Evolutionary conservation across 2,113 vertebrate species (phyloP).

Genomic region (Dissostichus mawsoni): DNA sequence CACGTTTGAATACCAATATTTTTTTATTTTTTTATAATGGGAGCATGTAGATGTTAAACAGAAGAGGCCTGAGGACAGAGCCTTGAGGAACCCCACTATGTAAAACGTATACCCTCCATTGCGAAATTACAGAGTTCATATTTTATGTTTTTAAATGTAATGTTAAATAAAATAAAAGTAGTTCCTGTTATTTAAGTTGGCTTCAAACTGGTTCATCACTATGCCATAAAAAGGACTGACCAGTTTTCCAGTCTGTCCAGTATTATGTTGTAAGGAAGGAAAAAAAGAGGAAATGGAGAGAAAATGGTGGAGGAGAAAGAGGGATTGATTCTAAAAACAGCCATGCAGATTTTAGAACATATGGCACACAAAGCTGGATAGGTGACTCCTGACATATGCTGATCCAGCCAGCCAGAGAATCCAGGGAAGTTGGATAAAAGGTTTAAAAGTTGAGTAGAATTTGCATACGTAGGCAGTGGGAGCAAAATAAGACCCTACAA

Average conservation of each 20-base stretch:
- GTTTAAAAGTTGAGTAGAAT: conserved; percentile 66
- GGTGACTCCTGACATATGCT: conserved; percentile 61
- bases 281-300: not conserved
- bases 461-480: conserved; percentile 61
- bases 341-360: conserved; percentile 42
- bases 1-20: not conserved
- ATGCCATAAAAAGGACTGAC: not conserved
- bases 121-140: not conserved
- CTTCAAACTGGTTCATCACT: not conserved
- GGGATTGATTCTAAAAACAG: conserved; percentile 6
- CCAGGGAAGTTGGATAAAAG: conserved; percentile 67
- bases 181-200: not conserved
- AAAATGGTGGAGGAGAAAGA: not conserved
- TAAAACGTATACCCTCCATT: not conserved
- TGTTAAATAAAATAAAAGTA: not conserved
- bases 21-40: not conserved
- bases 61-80: not conserved
- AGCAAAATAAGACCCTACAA: conserved; percentile 59
- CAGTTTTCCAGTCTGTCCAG: not conserved
- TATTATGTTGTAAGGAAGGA: not conserved
- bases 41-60: not conserved
- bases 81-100: not conserved
- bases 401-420: conserved; percentile 54
- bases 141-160: too few species aligned
- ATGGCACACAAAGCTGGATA: conserved; percentile 49